Base-by-base conservation (phyloP, 1,140 invertebrate species). In the Octopus bimaculoides region DNA sequence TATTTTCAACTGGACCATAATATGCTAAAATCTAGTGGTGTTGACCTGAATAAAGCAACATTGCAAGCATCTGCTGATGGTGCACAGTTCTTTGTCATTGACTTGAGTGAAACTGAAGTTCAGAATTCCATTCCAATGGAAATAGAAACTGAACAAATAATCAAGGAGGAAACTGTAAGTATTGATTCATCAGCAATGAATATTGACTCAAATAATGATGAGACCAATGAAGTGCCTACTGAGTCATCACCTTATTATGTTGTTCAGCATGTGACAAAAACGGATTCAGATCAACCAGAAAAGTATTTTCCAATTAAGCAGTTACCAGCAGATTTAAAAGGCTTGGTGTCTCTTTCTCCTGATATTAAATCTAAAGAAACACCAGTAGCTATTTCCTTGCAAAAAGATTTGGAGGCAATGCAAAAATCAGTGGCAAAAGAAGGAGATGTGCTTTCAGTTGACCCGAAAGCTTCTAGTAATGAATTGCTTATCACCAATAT, bases 61-160 rank as follows among this genome's bases (percentile, higher is more conserved):
- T 20, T 71, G 66, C 66, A 71, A 71, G 26, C 66, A 8, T 71
- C 66, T n/a, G 26, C 5, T 71, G 66, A 71, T n/a, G 66, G 66
- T 17, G 26, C 66, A n/a, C 66, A 71, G 26, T 71, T 71, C 26
- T 71, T 71, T 71, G 66, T 71, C 66, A 71, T 71, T 71, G 66
- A 71, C 26, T 17, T 71, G 6, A 71, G 14, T 71, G 66, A 71
- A 71, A 71, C 66, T n/a, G 66, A 71, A 17, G 66, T 71, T 6
- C 66, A 71, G 26, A 71, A 71, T 14, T 71, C 66, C 6, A 71
- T 71, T 6, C 66, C 66, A 71, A 71, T 71, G 66, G 66, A 71
- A 71, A 71, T 71, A 71, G 66, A 71, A 71, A 71, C 66, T 71
- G 66, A 71, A 14, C 66, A 71, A 71, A 71, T 71, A 14, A 71